Percentiles rank a stretch among this genome's conserved stretches.
These are phyloP conservation scores for Dasyornis broadbenti DNA, from an alignment of 2,113 vertebrate species.

Conservation along the genomic window DNA sequence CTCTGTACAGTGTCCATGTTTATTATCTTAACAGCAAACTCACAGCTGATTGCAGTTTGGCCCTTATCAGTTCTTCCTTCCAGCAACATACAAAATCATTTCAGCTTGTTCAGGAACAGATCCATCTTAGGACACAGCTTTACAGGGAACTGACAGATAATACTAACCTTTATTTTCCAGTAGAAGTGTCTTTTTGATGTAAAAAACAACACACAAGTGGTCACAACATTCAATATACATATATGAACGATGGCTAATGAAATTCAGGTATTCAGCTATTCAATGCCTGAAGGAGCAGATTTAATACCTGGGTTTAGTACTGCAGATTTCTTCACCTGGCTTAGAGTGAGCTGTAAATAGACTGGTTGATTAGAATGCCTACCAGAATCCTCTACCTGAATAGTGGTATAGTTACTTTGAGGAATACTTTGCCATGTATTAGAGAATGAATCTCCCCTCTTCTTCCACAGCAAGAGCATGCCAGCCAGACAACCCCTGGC, in stretches of 20 bases:
- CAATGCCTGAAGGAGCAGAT: background rate
- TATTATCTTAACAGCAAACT: constrained; percentile 33
- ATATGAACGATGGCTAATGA: background rate
- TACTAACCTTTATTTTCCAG: background rate
- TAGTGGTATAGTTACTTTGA: background rate
- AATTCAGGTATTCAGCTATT: background rate
- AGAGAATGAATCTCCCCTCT: background rate
- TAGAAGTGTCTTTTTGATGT: background rate
- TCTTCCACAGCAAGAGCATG: background rate
- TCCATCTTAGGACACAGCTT: background rate
- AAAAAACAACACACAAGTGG: background rate
- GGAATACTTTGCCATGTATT: background rate
- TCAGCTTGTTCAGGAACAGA: background rate
- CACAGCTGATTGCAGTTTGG: constrained; percentile 24
- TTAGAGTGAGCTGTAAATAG: background rate
- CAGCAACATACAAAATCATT: background rate
- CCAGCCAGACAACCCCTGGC: background rate
- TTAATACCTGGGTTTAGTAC: background rate
- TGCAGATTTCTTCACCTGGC: background rate
- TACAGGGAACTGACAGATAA: background rate
- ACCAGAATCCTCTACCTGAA: background rate
- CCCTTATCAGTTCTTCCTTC: constrained; percentile 11
- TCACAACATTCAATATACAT: background rate
- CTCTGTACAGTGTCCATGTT: background rate
- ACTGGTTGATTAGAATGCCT: background rate